Evolutionary conservation across 2,888 invertebrate species (phyloP), one percentile per base, ranked within the genome.

Genomic region (Pollenia labialis): DNA sequence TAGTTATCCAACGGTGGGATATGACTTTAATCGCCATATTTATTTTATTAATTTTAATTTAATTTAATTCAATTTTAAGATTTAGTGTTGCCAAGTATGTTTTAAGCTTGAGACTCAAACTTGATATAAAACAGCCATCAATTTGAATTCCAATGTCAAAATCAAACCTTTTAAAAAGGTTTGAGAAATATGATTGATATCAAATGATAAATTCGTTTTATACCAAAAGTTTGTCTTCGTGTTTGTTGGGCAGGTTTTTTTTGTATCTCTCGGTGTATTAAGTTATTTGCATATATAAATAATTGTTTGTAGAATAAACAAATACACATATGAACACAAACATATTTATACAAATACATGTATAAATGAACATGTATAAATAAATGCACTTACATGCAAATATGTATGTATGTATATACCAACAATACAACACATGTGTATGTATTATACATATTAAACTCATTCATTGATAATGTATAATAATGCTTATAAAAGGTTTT

Each of bases 251-350:
- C 6, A 10, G n/a, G 14, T 52, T 52, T 56, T 4, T n/a, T 8
- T 68, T 60, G 23, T 58, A 48, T 23, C 44, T 64, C 18, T 68
- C 72, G 4, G 71, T 83, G 69, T 83, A 62, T 64, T 54, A 46
- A 85, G 42, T 69, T 81, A 75, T 81, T 76, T 81, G 56, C 62
- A 81, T 85, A 58, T 60, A 79, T 84, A 60, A 85, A 69, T 69
- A 62, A 81, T 71, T 64, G 56, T 44, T 32, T 71, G 52, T 18
- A 44, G 56, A 56, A 71, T 71, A 58, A 81, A 72, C 50, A 77
- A 32, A 76, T 42, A 40, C 46, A 16, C 32, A 44, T n/a, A 48
- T 32, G 44, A 18, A 46, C 11, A 54, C 11, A 56, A 3, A 72
- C 46, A 54, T n/a, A 58, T 2, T 23, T 42, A 52, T 10, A 66